A percentile compares a stretch with the other conserved stretches of the same genome.
phyloP scores from a whole-genome alignment of 2,888 invertebrate species.

The Ceriagrion tenellum region DNA sequence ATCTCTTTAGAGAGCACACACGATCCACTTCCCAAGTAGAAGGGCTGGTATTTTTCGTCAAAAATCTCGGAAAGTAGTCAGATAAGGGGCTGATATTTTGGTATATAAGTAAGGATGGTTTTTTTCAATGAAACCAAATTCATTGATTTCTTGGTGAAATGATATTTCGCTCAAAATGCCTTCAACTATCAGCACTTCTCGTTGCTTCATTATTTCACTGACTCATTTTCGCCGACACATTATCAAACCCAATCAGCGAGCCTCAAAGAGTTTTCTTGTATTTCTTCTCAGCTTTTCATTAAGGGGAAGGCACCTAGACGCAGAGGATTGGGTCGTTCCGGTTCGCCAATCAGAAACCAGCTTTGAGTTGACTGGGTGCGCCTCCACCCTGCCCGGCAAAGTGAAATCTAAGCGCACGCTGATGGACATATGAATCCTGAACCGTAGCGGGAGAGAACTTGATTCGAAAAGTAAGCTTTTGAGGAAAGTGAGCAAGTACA shows the following conservation, averaged over 20 bases:
- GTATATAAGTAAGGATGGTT: too few relatives aligned
- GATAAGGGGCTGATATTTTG: too few relatives aligned
- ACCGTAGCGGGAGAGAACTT: neutral
- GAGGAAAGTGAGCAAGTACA: neutral
- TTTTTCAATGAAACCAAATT: too few relatives aligned
- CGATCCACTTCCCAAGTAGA: too few relatives aligned
- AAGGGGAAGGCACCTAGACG: neutral
- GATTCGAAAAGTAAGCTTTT: neutral
- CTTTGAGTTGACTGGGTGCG: neutral
- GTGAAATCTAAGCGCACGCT: neutral
- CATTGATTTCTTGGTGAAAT: too few relatives aligned
- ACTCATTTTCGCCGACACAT: neutral
- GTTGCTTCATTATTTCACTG: neutral
- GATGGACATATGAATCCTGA: neutral
- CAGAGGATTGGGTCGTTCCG: neutral
- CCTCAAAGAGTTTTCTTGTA: neutral
- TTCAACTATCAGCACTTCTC: too few relatives aligned
- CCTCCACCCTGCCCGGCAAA: neutral
- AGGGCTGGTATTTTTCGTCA: too few relatives aligned
- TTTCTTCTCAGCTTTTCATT: neutral
- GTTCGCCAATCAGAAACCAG: slow-evolving; percentile 3
- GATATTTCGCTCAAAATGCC: too few relatives aligned
- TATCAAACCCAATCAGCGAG: neutral
- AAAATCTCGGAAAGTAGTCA: too few relatives aligned
- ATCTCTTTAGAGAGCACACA: too few relatives aligned